Evolutionary conservation across 2,797 vertebrate genomes (phyloP), one percentile per base, ranked within the genome.

Genomic region (Gephyroberyx darwinii): DNA sequence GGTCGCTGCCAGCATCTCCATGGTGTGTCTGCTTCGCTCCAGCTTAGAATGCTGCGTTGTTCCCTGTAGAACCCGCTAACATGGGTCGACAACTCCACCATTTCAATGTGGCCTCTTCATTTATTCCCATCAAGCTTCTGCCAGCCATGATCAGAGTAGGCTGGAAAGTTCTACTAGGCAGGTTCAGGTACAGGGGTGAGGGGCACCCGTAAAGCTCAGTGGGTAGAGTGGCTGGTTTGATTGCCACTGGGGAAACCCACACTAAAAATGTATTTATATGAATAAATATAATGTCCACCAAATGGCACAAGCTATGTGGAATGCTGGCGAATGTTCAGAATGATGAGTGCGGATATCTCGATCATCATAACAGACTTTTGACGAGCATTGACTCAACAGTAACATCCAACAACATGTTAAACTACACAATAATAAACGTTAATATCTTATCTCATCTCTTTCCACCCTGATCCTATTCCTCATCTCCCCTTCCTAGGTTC

Each of bases 401-500:
- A 19, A 22, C 7, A 51, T 10, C 48, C 26, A 26, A 26, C 26
- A 26, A 26, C 26, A 26, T 8, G 48, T 20, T 20, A n/a, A 51
- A 51, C 19, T 67, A 26, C 22, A 26, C 9, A 13, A 41, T 14
- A 43, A 3, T 51, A 31, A 43, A n/a, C 7, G n/a, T n/a, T n/a
- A n/a, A n/a, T n/a, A n/a, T n/a, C n/a, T n/a, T n/a, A n/a, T n/a
- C n/a, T 48, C 47, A 10, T 31, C 9, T n/a, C n/a, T 52, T 37
- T 57, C 19, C 14, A 1, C 64, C 66, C 43, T 71, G 50, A 56
- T 66, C 35, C 8, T 31, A 33, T 10, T n/a, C 47, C 45, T 77
- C 16, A 10, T 73, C 33, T 57, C 4, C 0, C 26, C 35, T 5
- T 4, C 22, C 0, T 83, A 95, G 98, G 88, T 96, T 97, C 76